Evolutionary conservation across 2,888 invertebrate genomes (phyloP).

Genomic region (Myopa testacea): DNA sequence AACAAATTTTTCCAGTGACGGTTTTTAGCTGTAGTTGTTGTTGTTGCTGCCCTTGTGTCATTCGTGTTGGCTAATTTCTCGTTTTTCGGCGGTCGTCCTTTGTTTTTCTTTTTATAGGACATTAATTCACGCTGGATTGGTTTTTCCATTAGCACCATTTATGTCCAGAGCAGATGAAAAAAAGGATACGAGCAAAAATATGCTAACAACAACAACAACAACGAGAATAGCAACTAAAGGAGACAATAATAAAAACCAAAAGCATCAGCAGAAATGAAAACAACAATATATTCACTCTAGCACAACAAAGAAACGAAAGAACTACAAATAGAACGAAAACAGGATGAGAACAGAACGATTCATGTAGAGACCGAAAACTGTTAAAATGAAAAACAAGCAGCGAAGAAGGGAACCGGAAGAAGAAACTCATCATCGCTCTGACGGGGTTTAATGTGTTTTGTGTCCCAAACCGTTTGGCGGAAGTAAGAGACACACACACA

Average conservation of each 20-base stretch:
- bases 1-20: not conserved
- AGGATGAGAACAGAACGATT: not conserved
- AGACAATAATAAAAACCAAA: not conserved
- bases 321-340: not conserved
- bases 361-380: not conserved
- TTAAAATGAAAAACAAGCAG: not conserved
- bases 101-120: slow-evolving; percentile 33
- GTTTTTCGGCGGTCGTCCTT: not conserved
- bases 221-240: slow-evolving; percentile 22
- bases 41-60: not conserved
- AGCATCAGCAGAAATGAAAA: not conserved
- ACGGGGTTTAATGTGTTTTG: slow-evolving; percentile 13
- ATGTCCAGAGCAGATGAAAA: slow-evolving; percentile 25
- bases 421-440: slow-evolving; percentile 23
- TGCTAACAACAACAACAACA: not conserved
- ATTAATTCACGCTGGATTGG: slow-evolving; percentile 44
- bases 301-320: not conserved
- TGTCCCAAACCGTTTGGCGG: slow-evolving; percentile 9
- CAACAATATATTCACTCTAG: not conserved
- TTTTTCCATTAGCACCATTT: slow-evolving; percentile 43
- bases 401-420: slow-evolving; percentile 16
- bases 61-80: not conserved
- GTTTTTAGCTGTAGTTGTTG: not conserved
- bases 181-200: not conserved
- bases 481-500: not conserved